phyloP scores from a whole-genome alignment of 2,797 vertebrate species.

The Tangara arthus region DNA sequence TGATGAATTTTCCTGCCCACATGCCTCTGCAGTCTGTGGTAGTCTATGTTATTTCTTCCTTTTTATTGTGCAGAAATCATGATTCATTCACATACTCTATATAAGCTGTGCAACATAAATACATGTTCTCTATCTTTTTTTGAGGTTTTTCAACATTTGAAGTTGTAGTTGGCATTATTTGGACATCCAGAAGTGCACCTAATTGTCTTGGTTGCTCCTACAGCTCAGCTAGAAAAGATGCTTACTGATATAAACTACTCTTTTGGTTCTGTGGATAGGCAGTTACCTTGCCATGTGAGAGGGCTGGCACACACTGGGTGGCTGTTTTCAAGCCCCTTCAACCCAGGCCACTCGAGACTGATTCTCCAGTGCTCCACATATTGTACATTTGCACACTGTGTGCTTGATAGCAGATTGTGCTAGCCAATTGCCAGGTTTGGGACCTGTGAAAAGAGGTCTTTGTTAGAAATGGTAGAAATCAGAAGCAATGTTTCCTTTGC shows the following conservation, averaged over 20 bases:
- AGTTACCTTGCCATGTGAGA: neutral
- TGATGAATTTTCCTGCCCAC: slow-evolving; percentile 8
- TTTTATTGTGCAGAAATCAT: neutral
- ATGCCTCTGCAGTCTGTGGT: neutral
- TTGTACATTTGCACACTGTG: neutral
- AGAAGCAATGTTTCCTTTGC: neutral
- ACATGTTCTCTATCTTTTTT: neutral
- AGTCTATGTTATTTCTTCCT: neutral
- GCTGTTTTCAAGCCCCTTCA: neutral
- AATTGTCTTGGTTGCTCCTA: neutral
- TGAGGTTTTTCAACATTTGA: neutral
- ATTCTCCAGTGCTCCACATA: neutral
- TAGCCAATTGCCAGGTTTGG: neutral
- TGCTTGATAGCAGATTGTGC: neutral
- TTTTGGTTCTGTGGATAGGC: neutral
- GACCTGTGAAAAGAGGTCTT: neutral
- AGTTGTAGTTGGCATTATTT: neutral
- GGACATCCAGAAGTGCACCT: neutral
- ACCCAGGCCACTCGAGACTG: neutral
- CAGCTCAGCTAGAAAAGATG: neutral
- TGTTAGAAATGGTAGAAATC: neutral
- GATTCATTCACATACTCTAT: neutral
- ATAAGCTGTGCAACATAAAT: neutral
- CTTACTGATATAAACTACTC: neutral
- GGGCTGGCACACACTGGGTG: neutral